Base-by-base conservation (phyloP, 2,113 vertebrate species). In the Apaloderma vittatum region DNA sequence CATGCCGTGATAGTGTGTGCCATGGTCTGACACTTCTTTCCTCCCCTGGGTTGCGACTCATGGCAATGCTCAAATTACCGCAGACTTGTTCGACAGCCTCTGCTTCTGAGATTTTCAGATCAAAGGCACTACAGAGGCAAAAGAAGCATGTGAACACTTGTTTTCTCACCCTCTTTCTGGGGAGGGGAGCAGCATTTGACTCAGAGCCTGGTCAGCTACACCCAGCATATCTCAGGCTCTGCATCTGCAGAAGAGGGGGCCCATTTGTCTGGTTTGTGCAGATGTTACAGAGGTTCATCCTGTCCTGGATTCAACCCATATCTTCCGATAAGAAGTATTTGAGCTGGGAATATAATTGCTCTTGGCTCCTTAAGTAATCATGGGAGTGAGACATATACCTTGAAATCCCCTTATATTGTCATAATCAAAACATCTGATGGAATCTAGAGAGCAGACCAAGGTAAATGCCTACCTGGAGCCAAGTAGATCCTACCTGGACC, bases 121-220 rank as follows among this genome's bases (percentile, higher is more conserved):
- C 87, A 96, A 96, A 96, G 91, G 57, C 49, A 23, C 73, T 72
- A 55, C 57, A 91, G 21, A 93, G 52, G 87, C 40, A 90, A 65
- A 72, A 68, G 74, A n/a, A 95, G 70, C 91, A 93, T 91, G 93
- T 88, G 93, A 96, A 96, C 74, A 65, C 71, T 91, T 85, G 81
- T 49, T 76, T 79, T 86, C 77, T 82, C 73, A 43, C 36, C 62
- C 43, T 70, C 32, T 78, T 86, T 76, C 87, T 72, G 66, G 58
- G 76, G 24, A 93, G 62, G 73, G 62, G 70, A 95, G 48, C 46
- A 61, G 32, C 11, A 26, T 84, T 95, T 95, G 68, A 91, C 71
- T 96, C 83, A 83, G 34, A 87, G 65, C 49, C 65, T 91, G 87
- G 93, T 73, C 66, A 94, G 73, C 45, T 96, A 93, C 95, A 54